Evolutionary conservation across 2,113 vertebrate species (phyloP).

Genomic region (Gallinago media): DNA sequence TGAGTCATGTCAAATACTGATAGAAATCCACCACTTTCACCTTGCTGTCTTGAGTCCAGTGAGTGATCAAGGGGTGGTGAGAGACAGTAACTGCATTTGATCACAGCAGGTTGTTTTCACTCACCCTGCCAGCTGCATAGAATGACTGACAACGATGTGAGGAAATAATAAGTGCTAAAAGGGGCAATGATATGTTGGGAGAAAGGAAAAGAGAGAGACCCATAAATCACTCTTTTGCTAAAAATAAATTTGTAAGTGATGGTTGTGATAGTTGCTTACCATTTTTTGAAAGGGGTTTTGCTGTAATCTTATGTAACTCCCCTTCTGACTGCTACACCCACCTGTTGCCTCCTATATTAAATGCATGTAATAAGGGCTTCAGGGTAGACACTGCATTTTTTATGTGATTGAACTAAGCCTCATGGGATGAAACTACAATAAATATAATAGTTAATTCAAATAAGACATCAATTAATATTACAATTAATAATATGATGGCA

Average conservation of each 20-base stretch:
- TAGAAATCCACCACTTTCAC: not conserved
- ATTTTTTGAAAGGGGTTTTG: not conserved
- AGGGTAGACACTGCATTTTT: not conserved
- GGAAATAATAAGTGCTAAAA: not conserved
- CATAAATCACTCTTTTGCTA: not conserved
- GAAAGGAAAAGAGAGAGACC: not conserved
- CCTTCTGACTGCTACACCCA: not conserved
- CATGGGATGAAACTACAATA: not conserved
- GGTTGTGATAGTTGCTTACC: not conserved
- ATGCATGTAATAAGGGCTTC: not conserved
- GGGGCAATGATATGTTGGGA: not conserved
- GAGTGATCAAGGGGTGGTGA: not conserved
- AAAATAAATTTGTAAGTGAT: not conserved
- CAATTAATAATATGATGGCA: not conserved
- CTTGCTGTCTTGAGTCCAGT: not conserved
- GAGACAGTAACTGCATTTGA: not conserved
- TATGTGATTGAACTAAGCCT: not conserved
- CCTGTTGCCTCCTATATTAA: not conserved
- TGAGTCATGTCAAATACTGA: not conserved
- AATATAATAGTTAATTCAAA: not conserved
- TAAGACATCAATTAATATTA: not conserved
- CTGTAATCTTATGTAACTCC: not conserved
- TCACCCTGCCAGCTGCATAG: not conserved
- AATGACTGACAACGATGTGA: not conserved
- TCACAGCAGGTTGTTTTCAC: not conserved